Evolutionary conservation across 1,140 invertebrate genomes (phyloP), one percentile per base, ranked within the genome.

Genomic region (Drosophila lowei): DNA sequence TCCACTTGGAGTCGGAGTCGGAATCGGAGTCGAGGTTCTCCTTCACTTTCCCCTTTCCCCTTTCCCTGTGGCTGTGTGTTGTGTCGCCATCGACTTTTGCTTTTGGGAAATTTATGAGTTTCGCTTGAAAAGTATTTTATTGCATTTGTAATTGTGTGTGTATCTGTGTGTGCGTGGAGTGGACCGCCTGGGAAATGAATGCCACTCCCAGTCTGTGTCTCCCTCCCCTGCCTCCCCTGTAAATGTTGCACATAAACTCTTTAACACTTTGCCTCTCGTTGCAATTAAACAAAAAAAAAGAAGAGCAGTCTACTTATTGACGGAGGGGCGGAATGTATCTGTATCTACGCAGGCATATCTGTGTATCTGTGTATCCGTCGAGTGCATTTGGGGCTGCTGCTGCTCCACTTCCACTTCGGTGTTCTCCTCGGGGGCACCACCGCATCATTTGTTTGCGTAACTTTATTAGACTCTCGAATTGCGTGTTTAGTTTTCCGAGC

Each of bases 221-320:
- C 30, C 41, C 42, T 44, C 13, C 43, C 54, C 18, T 18, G 18
- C 18, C 18, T 18, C 50, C 44, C 47, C 63, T 62, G 72, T 86
- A 88, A 90, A 90, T 90, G 88, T 79, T 84, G 88, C 86, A 90
- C 88, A 90, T 90, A 90, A 90, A 90, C 86, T 90, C 81, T 90
- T 90, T 90, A 90, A 90, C 88, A 90, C 88, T 90, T 86, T 81
- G 77, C 75, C 75, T 85, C 81, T 77, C 70, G 74, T 74, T 86
- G 88, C 88, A 90, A 90, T 90, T 90, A 90, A 90, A 78, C 18
- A 77, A 28, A 18, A 64, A 58, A 48, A 60, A 58, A 46, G 53
- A 65, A 66, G 52, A 68, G 56, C 66, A 1, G 66, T 88, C 81
- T 77, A 85, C 81, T 88, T 85, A 85, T 85, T 85, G 81, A 70